phyloP scores from a whole-genome alignment of 1,140 invertebrate genomes.

The Caenorhabditis inopinata region DNA sequence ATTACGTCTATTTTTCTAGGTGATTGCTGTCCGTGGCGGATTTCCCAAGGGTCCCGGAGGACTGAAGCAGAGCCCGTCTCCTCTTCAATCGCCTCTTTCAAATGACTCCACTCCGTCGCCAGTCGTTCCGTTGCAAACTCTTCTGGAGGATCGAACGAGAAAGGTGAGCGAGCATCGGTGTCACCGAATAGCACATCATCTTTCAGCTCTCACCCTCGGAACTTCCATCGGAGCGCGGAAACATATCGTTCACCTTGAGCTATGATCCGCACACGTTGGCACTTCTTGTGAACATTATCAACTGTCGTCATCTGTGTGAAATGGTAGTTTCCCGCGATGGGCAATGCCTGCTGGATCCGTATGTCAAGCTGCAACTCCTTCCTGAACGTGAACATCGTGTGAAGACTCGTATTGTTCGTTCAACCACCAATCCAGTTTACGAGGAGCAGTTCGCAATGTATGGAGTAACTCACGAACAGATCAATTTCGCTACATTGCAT shows the following conservation, averaged over 20 bases:
- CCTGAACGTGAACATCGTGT: slow-evolving; percentile 88
- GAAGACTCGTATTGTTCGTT: slow-evolving; percentile 88
- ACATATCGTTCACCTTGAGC: slow-evolving; percentile 35
- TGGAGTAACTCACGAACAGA: slow-evolving; percentile 80
- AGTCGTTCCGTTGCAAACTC: slow-evolving; percentile 20
- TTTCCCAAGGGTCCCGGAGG: slow-evolving; percentile 43
- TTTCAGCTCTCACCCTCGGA: slow-evolving; percentile 41
- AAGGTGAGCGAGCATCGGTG: not conserved
- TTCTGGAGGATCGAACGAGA: slow-evolving; percentile 41
- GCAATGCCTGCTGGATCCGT: slow-evolving; percentile 74
- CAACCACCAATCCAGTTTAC: slow-evolving; percentile 86
- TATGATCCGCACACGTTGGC: slow-evolving; percentile 39
- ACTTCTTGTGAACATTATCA: slow-evolving; percentile 57
- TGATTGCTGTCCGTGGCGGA: slow-evolving; percentile 38
- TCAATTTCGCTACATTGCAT: slow-evolving; percentile 82
- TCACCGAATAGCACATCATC: not conserved
- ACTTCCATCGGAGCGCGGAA: slow-evolving; percentile 41
- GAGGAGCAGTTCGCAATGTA: slow-evolving; percentile 96
- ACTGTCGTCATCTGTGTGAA: slow-evolving; percentile 58
- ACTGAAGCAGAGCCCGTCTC: slow-evolving; percentile 36
- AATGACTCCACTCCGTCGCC: slow-evolving; percentile 42
- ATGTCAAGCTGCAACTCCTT: slow-evolving; percentile 87
- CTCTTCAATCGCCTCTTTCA: slow-evolving; percentile 46
- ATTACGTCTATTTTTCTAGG: slow-evolving; percentile 25
- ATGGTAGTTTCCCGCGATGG: slow-evolving; percentile 46